These are phyloP conservation scores for Gymnobelideus leadbeateri DNA, from an alignment of 2,113 vertebrate genomes.

Conservation along the genomic window DNA sequence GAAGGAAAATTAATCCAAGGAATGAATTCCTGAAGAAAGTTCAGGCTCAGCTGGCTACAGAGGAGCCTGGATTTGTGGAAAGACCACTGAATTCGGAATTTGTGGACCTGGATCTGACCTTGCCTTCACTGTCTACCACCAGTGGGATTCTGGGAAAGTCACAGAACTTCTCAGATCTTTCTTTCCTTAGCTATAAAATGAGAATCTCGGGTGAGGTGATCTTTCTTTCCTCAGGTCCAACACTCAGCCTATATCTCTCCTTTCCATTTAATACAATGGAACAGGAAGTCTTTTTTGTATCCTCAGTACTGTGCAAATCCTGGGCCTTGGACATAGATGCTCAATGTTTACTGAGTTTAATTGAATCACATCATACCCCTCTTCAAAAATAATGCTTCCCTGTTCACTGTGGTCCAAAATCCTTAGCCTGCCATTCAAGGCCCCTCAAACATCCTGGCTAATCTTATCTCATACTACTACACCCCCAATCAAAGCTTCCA, in stretches of 20 bases:
- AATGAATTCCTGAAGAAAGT: not conserved
- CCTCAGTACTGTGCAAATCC: not conserved
- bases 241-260: not conserved
- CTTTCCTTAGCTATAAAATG: not conserved
- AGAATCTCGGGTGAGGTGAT: not conserved
- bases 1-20: not conserved
- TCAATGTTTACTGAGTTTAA: not conserved
- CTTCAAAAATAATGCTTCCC: not conserved
- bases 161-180: not conserved
- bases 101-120: not conserved
- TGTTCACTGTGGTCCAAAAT: not conserved
- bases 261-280: not conserved
- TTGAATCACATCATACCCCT: not conserved
- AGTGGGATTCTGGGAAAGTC: not conserved
- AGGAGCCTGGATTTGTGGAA: not conserved
- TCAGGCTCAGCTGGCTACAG: not conserved
- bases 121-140: not conserved
- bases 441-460: too few relatives aligned
- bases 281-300: not conserved
- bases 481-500: too few relatives aligned
- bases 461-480: too few relatives aligned
- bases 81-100: not conserved
- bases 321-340: not conserved
- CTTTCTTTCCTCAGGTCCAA: not conserved
- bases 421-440: too few relatives aligned